Evolutionary conservation across 2,797 vertebrate species (phyloP), one percentile per base, ranked within the genome.

Genomic region (Pseudochirops corinnae): DNA sequence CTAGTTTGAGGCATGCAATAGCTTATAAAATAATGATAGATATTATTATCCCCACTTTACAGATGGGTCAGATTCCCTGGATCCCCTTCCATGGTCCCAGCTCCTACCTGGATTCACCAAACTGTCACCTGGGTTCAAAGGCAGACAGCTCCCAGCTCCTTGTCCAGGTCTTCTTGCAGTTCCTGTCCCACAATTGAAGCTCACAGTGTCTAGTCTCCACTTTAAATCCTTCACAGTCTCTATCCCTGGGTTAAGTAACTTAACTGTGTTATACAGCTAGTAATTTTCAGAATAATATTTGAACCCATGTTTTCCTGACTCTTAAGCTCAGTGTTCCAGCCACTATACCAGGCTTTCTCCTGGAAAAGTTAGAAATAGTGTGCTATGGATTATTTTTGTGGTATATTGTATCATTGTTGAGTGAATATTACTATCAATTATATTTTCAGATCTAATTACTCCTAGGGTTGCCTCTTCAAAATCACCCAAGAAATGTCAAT

Each of bases 401-500:
- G n/a, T 39, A 6, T 13, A n/a, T 33, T 39, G 18, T 13, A 31
- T 33, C 60, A 74, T 53, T 60, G 74, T 24, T 62, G 92, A 95
- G 55, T 92, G 60, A 90, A 90, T 28, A 31, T 39, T 26, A 94
- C 57, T 16, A 4, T 14, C 5, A 13, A 92, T 74, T 13, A n/a
- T 13, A 87, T 94, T 95, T 95, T 91, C 91, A 95, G 93, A 90
- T 56, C 91, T 87, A 93, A 93, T 60, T 95, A 56, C 58, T 97
- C 94, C 92, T 90, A 91, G 93, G 92, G 90, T 55, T 91, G 91
- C 82, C 0, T 55, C 50, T 67, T 95, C n/a, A 87, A 93, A 95
- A 94, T 94, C 96, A 93, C 74, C 94, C 82, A 91, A 95, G 94
- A 92, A 92, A 94, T 6, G 11, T 50, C 95, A 95, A 94, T 93